Conservation (phyloP, 1,140 invertebrate species). For the Danaus melanippus region DNA sequence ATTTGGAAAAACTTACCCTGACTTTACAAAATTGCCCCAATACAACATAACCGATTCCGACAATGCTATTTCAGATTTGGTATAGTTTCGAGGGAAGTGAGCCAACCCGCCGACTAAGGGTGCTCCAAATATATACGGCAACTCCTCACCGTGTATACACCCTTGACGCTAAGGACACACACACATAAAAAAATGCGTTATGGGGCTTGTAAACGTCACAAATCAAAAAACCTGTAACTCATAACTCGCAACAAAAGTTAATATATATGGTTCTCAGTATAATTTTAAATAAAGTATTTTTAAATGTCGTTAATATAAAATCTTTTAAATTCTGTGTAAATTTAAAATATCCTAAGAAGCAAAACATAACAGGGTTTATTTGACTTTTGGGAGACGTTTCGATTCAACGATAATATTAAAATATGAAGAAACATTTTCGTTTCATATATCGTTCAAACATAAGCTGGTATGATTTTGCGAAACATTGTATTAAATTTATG, state of each 20-base stretch:
- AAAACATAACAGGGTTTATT: constrained; percentile 16
- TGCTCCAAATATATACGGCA: constrained; percentile 88
- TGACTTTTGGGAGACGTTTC: constrained; percentile 19
- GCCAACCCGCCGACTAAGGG: constrained; percentile 81
- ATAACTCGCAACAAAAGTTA: too few species aligned
- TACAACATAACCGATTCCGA: constrained; percentile 93
- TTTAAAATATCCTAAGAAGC: constrained; percentile 12
- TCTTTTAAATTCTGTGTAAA: constrained; percentile 12
- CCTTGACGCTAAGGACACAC: constrained; percentile 76
- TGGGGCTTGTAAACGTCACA: background rate
- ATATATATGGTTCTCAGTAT: too few species aligned
- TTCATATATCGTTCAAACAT: constrained; percentile 25
- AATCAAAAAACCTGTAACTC: constrained; percentile 5
- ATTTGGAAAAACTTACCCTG: constrained; percentile 80
- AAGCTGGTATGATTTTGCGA: constrained; percentile 11
- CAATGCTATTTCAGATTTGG: constrained; percentile 86
- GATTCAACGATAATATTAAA: constrained; percentile 27
- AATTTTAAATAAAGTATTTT: too few species aligned
- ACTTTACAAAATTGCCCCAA: constrained; percentile 95
- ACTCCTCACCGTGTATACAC: constrained; percentile 90
- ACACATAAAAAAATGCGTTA: constrained; percentile 3
- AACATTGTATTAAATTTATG: constrained; percentile 3
- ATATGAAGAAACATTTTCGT: constrained; percentile 27
- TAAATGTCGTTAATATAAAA: background rate
- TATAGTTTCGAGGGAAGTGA: constrained; percentile 89